Conservation (phyloP, 2,888 invertebrate genomes). For the Folsomia manolachei region DNA sequence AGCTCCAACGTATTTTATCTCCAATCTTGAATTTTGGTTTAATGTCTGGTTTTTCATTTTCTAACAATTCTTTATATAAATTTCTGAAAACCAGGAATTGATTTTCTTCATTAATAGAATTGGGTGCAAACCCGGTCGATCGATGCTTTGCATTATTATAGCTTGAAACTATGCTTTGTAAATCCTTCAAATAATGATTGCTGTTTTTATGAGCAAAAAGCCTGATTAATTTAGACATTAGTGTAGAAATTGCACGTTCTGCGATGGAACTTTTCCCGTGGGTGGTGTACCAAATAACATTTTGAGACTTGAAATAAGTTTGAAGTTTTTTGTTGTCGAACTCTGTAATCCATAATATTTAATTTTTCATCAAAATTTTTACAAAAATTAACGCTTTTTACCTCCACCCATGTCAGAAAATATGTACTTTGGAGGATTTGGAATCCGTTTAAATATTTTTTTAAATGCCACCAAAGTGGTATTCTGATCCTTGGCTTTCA, state of each 20-base stretch:
- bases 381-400: too few species aligned
- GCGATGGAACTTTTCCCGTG: background rate
- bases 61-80: slow-evolving; percentile 11
- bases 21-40: background rate
- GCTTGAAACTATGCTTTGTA: background rate
- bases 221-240: slow-evolving; percentile 13
- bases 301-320: background rate
- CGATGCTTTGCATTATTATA: slow-evolving; percentile 2
- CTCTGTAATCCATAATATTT: too few species aligned
- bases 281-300: slow-evolving; percentile 5
- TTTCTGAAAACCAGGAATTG: background rate
- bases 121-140: background rate
- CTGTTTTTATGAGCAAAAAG: slow-evolving; percentile 2
- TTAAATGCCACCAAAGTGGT: slow-evolving; percentile 4
- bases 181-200: background rate
- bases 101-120: slow-evolving; percentile 5
- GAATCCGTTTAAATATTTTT: slow-evolving; percentile 2
- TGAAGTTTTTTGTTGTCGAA: background rate
- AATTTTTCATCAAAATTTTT: too few species aligned
- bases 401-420: background rate
- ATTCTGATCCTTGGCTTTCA: background rate
- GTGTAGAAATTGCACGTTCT: slow-evolving; percentile 3
- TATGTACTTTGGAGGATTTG: background rate
- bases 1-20: background rate
- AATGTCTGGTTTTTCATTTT: background rate